These are phyloP conservation scores for Morone saxatilis DNA, from an alignment of 2,113 vertebrate species.

Conservation along the genomic window DNA sequence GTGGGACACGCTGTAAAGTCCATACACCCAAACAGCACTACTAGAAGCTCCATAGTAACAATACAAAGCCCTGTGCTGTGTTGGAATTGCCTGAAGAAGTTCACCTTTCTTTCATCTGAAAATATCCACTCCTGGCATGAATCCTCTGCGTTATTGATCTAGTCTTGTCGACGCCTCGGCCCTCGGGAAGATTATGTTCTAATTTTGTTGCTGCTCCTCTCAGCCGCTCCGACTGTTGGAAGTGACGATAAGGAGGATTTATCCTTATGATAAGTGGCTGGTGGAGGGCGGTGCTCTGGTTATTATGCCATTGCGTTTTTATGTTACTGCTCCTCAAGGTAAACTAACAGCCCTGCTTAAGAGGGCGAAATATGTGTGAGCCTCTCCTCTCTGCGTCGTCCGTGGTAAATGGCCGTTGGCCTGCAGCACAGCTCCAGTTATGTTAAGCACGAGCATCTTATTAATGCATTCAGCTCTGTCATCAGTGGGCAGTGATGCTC, in stretches of 20 bases:
- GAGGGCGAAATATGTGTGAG: constrained; percentile 30
- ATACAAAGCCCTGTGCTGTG: constrained; percentile 30
- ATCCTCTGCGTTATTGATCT: constrained; percentile 69
- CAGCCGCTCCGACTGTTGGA: constrained; percentile 27
- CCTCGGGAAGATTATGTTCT: constrained; percentile 64
- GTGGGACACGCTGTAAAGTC: constrained; percentile 21
- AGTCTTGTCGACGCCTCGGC: constrained; percentile 44
- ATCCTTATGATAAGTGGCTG: constrained; percentile 55
- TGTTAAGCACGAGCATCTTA: constrained; percentile 16
- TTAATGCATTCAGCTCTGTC: constrained; percentile 29
- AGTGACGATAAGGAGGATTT: constrained; percentile 62
- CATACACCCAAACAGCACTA: constrained; percentile 18
- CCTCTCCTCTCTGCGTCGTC: constrained; percentile 8
- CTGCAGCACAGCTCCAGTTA: constrained; percentile 7
- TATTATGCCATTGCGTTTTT: constrained; percentile 46
- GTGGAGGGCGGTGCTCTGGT: constrained; percentile 25
- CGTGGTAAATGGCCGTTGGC: not conserved
- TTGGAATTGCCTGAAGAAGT: constrained; percentile 47
- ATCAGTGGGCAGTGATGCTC: constrained; percentile 42
- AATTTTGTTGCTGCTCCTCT: constrained; percentile 57
- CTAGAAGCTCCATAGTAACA: constrained; percentile 31
- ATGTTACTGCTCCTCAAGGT: constrained; percentile 53
- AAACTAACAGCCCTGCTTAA: constrained; percentile 58
- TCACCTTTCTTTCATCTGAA: constrained; percentile 44
- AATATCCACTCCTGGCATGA: constrained; percentile 52